phyloP scores from a whole-genome alignment of 2,113 vertebrate species.

The Syngnathus scovelli region DNA sequence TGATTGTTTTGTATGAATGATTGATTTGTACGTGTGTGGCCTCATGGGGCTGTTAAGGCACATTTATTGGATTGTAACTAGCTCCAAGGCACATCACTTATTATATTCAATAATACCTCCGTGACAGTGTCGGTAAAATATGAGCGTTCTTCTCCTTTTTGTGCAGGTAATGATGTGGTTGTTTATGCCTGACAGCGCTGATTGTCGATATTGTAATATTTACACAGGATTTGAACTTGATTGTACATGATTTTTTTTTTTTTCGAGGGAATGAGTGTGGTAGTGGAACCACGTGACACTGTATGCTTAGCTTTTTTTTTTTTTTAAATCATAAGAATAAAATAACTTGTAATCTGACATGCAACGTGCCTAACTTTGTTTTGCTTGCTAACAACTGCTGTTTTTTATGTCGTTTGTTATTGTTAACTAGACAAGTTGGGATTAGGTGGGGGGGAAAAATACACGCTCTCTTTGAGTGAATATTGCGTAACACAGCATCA shows the following conservation, averaged over 20 bases:
- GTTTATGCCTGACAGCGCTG: conserved; percentile 17
- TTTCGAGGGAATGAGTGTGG: neutral
- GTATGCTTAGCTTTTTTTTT: neutral
- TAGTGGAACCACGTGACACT: neutral
- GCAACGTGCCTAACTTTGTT: neutral
- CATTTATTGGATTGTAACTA: neutral
- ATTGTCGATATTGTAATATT: conserved; percentile 41
- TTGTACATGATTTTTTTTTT: conserved; percentile 35
- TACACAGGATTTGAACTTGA: conserved; percentile 38
- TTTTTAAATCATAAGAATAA: neutral
- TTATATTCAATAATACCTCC: neutral
- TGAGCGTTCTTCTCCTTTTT: neutral
- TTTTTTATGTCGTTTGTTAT: conserved; percentile 10
- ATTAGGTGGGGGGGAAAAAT: conserved; percentile 2
- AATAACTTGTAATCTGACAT: neutral
- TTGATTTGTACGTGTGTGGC: neutral
- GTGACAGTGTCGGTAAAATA: neutral
- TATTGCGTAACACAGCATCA: neutral
- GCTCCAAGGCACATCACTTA: neutral
- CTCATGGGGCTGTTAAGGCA: neutral
- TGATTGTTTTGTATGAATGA: conserved; percentile 2
- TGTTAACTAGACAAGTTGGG: conserved; percentile 5
- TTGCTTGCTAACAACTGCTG: neutral
- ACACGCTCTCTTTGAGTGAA: neutral
- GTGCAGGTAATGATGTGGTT: neutral